Evolutionary conservation across 2,797 vertebrate species (phyloP).

Genomic region (Melanotaenia boesemani): DNA sequence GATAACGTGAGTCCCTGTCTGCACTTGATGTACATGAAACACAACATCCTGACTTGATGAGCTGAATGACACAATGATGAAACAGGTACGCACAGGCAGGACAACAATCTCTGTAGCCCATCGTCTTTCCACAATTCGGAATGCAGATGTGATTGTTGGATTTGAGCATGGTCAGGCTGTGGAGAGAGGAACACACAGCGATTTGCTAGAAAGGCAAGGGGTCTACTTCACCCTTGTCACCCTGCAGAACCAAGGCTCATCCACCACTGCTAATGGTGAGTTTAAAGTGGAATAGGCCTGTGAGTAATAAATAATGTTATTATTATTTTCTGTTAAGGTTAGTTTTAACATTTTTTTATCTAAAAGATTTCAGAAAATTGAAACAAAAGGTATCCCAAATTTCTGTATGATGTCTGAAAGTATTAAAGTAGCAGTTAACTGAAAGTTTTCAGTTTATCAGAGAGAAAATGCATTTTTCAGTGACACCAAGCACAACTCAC

Average conservation of each 20-base stretch:
- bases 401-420: background rate
- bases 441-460: background rate
- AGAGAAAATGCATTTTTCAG: too few species aligned
- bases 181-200: slow-evolving; percentile 83
- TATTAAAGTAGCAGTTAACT: background rate
- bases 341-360: background rate
- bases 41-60: background rate
- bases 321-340: background rate
- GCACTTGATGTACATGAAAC: background rate
- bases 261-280: slow-evolving; percentile 64
- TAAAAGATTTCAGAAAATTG: too few species aligned
- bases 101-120: slow-evolving; percentile 87
- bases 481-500: too few species aligned
- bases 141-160: slow-evolving; percentile 84
- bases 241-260: slow-evolving; percentile 80
- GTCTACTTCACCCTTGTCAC: slow-evolving; percentile 88
- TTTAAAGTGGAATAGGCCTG: background rate
- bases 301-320: background rate
- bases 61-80: background rate
- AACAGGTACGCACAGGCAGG: slow-evolving; percentile 80
- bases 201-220: slow-evolving; percentile 81
- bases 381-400: background rate
- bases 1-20: slow-evolving; percentile 71
- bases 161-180: slow-evolving; percentile 85
- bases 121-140: slow-evolving; percentile 85